phyloP scores from a whole-genome alignment of 2,797 vertebrate species.

The Sardinella longiceps region DNA sequence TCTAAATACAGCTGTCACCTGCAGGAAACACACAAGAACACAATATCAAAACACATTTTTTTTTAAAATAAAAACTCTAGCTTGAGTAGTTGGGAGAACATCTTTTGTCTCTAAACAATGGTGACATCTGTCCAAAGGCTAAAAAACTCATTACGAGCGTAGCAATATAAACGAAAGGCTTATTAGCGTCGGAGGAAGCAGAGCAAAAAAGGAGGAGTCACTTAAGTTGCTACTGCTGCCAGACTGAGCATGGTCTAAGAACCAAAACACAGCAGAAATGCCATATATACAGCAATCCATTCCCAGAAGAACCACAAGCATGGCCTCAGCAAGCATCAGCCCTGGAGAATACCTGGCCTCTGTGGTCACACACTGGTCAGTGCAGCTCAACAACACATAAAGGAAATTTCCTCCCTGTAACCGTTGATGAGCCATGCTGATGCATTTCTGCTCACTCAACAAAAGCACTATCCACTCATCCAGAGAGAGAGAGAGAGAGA shows the following conservation, averaged over 20 bases:
- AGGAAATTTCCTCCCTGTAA: constrained; percentile 17
- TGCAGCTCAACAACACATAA: not conserved
- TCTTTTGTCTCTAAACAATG: not conserved
- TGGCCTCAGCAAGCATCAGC: not conserved
- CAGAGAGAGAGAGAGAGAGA: not conserved
- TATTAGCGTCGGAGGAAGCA: not conserved
- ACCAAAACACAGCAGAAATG: not conserved
- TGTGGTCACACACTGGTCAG: constrained; percentile 9
- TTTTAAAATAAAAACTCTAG: not conserved
- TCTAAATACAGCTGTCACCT: not conserved
- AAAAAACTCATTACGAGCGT: not conserved
- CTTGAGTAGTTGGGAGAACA: not conserved
- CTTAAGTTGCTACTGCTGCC: not conserved
- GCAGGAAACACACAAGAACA: not conserved
- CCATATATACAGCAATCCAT: not conserved
- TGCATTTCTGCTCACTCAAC: constrained; percentile 7
- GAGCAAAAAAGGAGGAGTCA: not conserved
- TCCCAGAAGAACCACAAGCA: not conserved
- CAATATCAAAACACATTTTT: not conserved
- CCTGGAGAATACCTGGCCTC: constrained; percentile 14
- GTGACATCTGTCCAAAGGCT: constrained; percentile 5
- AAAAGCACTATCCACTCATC: constrained; percentile 25
- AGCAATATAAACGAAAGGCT: not conserved
- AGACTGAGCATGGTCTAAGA: not conserved
- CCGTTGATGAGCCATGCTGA: constrained; percentile 24